Evolutionary conservation across 1,140 invertebrate species (phyloP).

Genomic region (Thaumatotibia leucotreta): DNA sequence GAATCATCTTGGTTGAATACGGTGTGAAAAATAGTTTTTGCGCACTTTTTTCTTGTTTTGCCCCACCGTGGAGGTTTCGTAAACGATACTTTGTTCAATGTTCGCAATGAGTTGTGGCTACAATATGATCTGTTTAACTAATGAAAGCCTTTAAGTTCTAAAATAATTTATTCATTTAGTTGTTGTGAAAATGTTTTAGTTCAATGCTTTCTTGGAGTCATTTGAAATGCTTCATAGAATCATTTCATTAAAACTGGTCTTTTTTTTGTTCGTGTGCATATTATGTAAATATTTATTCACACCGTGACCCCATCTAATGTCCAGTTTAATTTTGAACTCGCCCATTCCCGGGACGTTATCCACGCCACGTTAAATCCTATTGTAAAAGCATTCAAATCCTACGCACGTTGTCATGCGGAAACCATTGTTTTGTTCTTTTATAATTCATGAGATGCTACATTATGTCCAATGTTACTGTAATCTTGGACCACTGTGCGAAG

Average conservation of each 20-base stretch:
- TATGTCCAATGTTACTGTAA: conserved; percentile 23
- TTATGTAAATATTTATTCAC: neutral
- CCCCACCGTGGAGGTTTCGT: neutral
- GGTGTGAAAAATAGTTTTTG: neutral
- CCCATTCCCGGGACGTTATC: neutral
- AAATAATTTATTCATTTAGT: no score
- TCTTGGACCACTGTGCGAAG: conserved; percentile 19
- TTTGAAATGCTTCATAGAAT: no score
- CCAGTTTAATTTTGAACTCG: neutral
- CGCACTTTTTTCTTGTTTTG: neutral
- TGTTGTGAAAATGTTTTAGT: no score
- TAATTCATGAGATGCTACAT: conserved; percentile 37
- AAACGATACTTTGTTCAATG: no score
- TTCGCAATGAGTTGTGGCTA: no score
- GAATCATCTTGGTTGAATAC: neutral
- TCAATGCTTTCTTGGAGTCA: no score
- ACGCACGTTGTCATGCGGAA: conserved; percentile 30
- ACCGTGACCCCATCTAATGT: neutral
- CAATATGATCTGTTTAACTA: no score
- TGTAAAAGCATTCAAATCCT: conserved; percentile 32
- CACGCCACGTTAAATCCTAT: conserved; percentile 22
- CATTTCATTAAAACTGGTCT: neutral
- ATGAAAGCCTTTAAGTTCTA: no score
- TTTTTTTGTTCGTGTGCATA: no score
- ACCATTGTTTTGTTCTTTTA: conserved; percentile 35